Percentiles rank a stretch among this genome's conserved stretches.
Conservation (phyloP, 2,888 invertebrate species). For the Drosophila hamatofila region DNA sequence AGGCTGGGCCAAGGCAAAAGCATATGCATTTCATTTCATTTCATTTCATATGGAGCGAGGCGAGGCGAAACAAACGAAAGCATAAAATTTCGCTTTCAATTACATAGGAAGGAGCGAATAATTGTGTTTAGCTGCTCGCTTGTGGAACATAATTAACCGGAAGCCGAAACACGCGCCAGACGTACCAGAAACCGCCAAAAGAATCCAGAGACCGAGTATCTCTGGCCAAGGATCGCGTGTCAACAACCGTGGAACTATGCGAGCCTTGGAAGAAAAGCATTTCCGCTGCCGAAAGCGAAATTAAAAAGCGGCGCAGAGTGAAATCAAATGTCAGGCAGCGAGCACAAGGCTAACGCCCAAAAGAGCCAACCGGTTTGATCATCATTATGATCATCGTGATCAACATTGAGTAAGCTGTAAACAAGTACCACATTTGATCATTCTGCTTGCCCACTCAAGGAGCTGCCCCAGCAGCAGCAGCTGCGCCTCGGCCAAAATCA, state of each 20-base stretch:
- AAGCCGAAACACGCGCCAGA: slow-evolving; percentile 85
- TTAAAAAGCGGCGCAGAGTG: slow-evolving; percentile 58
- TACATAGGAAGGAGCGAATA: slow-evolving; percentile 35
- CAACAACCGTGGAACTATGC: slow-evolving; percentile 73
- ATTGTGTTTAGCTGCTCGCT: slow-evolving; percentile 32
- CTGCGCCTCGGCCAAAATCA: slow-evolving; percentile 44
- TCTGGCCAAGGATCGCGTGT: slow-evolving; percentile 70
- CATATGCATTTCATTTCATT: slow-evolving; percentile 75
- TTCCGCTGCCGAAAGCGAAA: slow-evolving; percentile 83
- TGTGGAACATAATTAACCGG: slow-evolving; percentile 85
- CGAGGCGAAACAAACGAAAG: slow-evolving; percentile 56
- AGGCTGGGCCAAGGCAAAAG: slow-evolving; percentile 27
- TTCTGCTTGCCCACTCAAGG: slow-evolving; percentile 70
- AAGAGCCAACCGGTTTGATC: slow-evolving; percentile 71
- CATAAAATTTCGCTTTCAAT: slow-evolving; percentile 82
- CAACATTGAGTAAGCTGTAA: slow-evolving; percentile 48
- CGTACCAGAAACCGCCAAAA: slow-evolving; percentile 40
- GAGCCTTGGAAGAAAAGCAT: slow-evolving; percentile 70
- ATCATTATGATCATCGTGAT: slow-evolving; percentile 29
- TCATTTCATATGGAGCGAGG: slow-evolving; percentile 38
- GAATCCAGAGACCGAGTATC: slow-evolving; percentile 40
- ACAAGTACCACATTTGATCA: slow-evolving; percentile 73
- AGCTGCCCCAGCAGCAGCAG: slow-evolving; percentile 54
- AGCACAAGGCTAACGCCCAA: slow-evolving; percentile 52
- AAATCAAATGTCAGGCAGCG: slow-evolving; percentile 80